Base-by-base conservation (phyloP, 2,113 vertebrate species). In the Chamaetylas fuelleborni region DNA sequence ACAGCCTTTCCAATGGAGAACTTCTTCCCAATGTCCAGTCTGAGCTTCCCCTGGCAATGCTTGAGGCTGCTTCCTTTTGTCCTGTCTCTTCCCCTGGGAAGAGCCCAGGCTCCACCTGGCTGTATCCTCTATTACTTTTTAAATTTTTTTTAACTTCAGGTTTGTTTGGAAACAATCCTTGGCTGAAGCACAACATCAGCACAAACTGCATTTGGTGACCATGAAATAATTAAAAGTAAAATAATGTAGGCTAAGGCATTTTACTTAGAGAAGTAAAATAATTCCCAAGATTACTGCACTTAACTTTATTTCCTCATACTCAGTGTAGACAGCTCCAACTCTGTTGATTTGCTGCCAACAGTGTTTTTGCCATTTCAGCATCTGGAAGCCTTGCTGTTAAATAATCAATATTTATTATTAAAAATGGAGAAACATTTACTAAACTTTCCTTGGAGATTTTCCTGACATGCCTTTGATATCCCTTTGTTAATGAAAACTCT, bases 361-460 rank as follows among this genome's bases (percentile, higher is more conserved):
- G 16, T 67, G 24, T 12, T 86, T 93, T 86, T 94, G 83, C 72
- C 33, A 43, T 87, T 89, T 95, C 92, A 96, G 84, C 86, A 69
- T 88, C 88, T 96, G 67, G 70, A 87, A 96, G 47, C 25, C 33
- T 83, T 58, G 48, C n/a, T 94, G 78, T 82, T 90, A 96, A 94
- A 94, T 89, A 87, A 93, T 91, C 83, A 71, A 87, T 94, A 92
- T 87, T 91, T 92, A 78, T 82, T 89, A 85, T 93, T 96, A 91
- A 88, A 93, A 89, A 86, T 36, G 24, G 69, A 87, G 62, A 95
- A 89, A 64, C 9, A 5, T 90, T 92, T 76, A 58, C 71, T 94
- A 81, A 90, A 71, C 29, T 91, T 66, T 29, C 67, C 56, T 47
- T 36, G 23, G 92, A 91, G 81, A 61, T 62, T 88, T 94, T 86